These are phyloP conservation scores for Zoanthus sansibaricus DNA, from an alignment of 92 coral and sea anemone genomes.

Conservation along the genomic window DNA sequence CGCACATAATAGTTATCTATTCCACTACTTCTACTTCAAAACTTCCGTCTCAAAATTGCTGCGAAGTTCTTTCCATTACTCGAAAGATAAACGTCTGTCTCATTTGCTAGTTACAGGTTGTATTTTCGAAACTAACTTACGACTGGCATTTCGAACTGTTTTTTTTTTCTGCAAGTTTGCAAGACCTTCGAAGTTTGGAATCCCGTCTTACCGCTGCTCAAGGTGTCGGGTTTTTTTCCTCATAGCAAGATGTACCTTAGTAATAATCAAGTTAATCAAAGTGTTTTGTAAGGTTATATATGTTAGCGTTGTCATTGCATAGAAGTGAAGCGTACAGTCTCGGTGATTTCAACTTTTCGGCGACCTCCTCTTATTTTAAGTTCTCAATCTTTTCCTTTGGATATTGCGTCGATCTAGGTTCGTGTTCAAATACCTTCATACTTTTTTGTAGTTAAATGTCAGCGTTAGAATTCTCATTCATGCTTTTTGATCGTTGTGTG, in stretches of 20 bases:
- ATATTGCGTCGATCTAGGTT: not conserved
- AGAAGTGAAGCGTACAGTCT: not conserved
- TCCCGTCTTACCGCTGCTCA: not conserved
- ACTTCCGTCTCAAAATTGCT: conserved; percentile 59
- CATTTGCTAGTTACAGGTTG: conserved; percentile 10
- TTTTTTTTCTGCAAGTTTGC: not conserved
- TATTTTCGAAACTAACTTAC: conserved; percentile 22
- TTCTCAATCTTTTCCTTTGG: not conserved
- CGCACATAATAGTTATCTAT: conserved; percentile 44
- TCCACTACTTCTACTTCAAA: conserved; percentile 47
- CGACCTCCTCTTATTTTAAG: not conserved
- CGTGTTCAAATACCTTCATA: not conserved
- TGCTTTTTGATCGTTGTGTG: not conserved
- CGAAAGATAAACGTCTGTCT: conserved; percentile 5
- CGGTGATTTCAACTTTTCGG: not conserved
- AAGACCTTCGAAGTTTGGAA: not conserved
- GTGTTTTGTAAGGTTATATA: not conserved
- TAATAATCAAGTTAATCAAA: not conserved
- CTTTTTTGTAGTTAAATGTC: not conserved
- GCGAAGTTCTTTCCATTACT: conserved; percentile 29
- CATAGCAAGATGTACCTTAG: not conserved
- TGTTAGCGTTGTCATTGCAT: not conserved
- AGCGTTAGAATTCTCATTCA: not conserved
- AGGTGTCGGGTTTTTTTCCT: not conserved
- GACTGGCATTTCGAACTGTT: conserved; percentile 5